phyloP scores from a whole-genome alignment of 1,140 invertebrate species.

The Archivesica marissinica region DNA sequence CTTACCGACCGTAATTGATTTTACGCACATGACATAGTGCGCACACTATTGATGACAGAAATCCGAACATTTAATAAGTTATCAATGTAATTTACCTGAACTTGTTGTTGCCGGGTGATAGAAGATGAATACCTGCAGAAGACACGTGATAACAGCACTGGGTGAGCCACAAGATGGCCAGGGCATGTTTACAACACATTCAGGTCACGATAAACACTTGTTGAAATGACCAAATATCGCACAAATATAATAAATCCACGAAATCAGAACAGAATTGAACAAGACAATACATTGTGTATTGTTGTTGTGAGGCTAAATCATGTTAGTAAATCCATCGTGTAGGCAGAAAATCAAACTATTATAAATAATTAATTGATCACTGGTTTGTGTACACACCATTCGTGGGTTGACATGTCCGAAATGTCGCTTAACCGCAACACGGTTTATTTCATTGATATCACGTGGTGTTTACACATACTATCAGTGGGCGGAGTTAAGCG shows the following conservation, averaged over 20 bases:
- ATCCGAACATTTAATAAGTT: neutral
- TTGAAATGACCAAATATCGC: slow-evolving; percentile 3
- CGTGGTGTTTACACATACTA: slow-evolving; percentile 44
- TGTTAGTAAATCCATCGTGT: neutral
- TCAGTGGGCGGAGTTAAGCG: slow-evolving; percentile 3
- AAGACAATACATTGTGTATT: slow-evolving; percentile 20
- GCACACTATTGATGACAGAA: neutral
- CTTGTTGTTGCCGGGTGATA: slow-evolving; percentile 29
- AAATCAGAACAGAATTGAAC: neutral
- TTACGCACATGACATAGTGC: neutral
- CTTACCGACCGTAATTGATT: neutral
- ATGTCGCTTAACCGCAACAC: slow-evolving; percentile 23
- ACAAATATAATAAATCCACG: slow-evolving; percentile 11
- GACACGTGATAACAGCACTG: slow-evolving; percentile 12
- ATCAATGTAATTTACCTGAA: slow-evolving; percentile 1
- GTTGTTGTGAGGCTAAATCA: slow-evolving; percentile 5
- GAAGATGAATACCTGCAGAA: slow-evolving; percentile 10
- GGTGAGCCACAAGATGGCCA: slow-evolving; percentile 37
- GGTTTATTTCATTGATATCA: slow-evolving; percentile 35
- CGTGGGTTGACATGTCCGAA: slow-evolving; percentile 33
- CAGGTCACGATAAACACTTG: slow-evolving; percentile 12
- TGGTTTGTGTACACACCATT: neutral
- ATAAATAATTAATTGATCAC: neutral
- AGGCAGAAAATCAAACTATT: neutral
- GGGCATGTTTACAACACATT: slow-evolving; percentile 35